These are phyloP conservation scores for Chlorospingus semifuscus DNA, from an alignment of 2,797 vertebrate species.

Conservation along the genomic window DNA sequence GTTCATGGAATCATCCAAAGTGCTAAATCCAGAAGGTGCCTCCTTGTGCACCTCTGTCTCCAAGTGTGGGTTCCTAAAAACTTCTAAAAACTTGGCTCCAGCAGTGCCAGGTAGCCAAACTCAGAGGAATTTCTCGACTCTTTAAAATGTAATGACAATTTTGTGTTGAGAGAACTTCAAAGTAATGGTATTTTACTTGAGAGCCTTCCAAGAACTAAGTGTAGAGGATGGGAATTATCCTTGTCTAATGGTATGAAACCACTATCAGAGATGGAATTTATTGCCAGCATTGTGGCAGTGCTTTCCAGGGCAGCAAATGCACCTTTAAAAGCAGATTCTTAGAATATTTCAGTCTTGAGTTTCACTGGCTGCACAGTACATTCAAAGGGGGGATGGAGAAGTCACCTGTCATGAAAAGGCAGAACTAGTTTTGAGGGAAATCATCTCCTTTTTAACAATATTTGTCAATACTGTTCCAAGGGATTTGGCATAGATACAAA, in stretches of 20 bases:
- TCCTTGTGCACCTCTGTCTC: not conserved
- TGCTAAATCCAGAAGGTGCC: not conserved
- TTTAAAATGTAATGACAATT: not conserved
- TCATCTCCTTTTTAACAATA: not conserved
- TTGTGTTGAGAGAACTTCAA: not conserved
- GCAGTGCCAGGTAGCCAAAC: not conserved
- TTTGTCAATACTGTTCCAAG: not conserved
- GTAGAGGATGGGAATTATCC: not conserved
- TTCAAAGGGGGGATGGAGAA: not conserved
- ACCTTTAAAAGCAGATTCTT: not conserved
- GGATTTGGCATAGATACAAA: not conserved
- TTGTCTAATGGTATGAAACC: slow-evolving; percentile 36
- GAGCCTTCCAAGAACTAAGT: slow-evolving; percentile 42
- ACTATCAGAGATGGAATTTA: not conserved
- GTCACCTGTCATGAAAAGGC: not conserved
- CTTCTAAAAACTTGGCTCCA: not conserved
- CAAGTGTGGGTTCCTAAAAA: not conserved
- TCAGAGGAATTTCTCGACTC: not conserved
- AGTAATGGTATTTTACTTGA: slow-evolving; percentile 18
- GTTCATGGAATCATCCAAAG: not conserved
- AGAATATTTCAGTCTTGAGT: not conserved
- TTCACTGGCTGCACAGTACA: not conserved
- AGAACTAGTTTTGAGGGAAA: not conserved
- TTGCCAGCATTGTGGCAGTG: not conserved
- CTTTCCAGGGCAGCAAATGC: not conserved